Percentiles rank a stretch among this genome's conserved stretches.
Conservation (phyloP, 2,888 invertebrate genomes). For the Dynastes tityus region DNA sequence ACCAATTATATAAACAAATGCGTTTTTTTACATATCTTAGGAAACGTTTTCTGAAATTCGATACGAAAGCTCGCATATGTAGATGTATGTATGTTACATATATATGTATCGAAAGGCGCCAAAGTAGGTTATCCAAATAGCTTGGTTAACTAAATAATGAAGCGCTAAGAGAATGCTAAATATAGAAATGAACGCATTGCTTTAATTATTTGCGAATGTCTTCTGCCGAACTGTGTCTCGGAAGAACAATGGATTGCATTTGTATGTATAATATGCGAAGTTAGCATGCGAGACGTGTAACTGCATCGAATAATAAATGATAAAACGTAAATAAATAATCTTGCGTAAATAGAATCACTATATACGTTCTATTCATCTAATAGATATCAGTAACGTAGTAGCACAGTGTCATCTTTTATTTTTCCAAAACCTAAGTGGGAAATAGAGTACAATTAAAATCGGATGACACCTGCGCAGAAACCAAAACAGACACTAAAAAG, state of each 20-base stretch:
- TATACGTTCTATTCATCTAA: no score
- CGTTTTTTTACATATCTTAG: constrained; percentile 6
- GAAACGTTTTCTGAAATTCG: background rate
- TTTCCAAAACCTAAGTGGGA: no score
- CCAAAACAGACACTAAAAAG: no score
- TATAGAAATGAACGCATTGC: constrained; percentile 15
- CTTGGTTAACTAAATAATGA: constrained; percentile 27
- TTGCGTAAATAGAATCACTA: no score
- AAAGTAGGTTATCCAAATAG: constrained; percentile 37
- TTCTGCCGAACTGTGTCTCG: background rate
- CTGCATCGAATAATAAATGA: no score
- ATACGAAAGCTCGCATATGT: background rate
- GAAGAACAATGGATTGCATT: background rate
- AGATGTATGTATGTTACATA: background rate
- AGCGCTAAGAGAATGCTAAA: constrained; percentile 28
- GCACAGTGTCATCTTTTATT: no score
- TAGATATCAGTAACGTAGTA: no score
- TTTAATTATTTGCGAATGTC: constrained; percentile 31
- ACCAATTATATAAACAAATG: background rate
- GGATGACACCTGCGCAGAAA: no score
- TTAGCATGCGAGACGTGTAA: no score
- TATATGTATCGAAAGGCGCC: background rate
- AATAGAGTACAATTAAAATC: no score
- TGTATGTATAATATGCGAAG: background rate
- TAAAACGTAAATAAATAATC: no score